Evolutionary conservation across 1,140 invertebrate genomes (phyloP), one percentile per base, ranked within the genome.

Genomic region (Drosophila cardini): DNA sequence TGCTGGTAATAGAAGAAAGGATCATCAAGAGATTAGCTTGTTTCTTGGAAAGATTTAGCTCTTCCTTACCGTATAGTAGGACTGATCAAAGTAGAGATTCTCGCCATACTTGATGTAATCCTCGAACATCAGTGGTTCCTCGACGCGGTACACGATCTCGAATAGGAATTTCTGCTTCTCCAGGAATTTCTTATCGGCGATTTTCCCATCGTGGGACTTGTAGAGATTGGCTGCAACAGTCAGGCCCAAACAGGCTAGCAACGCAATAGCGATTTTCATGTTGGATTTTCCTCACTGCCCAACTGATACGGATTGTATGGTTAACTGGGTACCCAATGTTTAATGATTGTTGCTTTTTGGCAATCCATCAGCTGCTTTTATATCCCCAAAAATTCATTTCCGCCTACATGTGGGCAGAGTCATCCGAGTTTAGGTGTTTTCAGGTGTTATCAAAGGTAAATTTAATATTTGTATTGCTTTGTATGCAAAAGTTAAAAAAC

Each of bases 381-480:
- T 85, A 85, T 48, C 75, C 15, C 18, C 15, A 18, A 52, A 48
- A 48, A 10, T n/a, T 2, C 21, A 26, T 50, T 11, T 48, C 26
- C 43, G 38, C 21, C 11, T 11, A 45, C 4, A 30, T 18, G 21
- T 46, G 26, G 40, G 58, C 26, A 7, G 21, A 42, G 74, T 64
- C 65, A 63, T 34, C 48, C 50, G 32, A 64, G 72, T 56, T 34
- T 65, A 70, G n/a, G n/a, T n/a, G 70, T 11, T 26, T 56, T 52
- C 72, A 78, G 79, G 71, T 72, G 42, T 77, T 77, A 81, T 81
- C 79, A 43, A 43, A 18, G 32, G 38, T n/a, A n/a, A n/a, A n/a
- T n/a, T n/a, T n/a, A n/a, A n/a, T 73, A 87, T 87, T 82, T 87
- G 79, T 86, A 87, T 83, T 86, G 78, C 79, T 83, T 87, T 76